These are phyloP conservation scores for Palythoa grandiflora DNA, from an alignment of 92 coral and sea anemone species.

Conservation along the genomic window DNA sequence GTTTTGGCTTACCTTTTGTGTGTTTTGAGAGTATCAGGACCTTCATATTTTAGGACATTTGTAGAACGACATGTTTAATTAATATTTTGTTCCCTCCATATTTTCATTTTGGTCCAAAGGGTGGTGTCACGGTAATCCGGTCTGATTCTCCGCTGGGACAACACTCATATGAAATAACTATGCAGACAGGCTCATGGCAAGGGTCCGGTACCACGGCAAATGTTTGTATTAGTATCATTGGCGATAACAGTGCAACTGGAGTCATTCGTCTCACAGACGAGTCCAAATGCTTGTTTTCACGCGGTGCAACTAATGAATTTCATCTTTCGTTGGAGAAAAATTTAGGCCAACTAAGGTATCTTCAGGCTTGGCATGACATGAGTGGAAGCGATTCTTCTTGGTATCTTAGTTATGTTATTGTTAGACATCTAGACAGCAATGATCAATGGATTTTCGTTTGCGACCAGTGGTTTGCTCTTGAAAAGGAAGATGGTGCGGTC, in stretches of 20 bases:
- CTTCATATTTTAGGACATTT: too few species aligned
- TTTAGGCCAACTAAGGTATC: constrained; percentile 61
- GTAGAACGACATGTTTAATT: too few species aligned
- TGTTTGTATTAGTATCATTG: constrained; percentile 57
- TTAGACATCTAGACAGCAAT: constrained; percentile 53
- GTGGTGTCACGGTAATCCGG: constrained; percentile 51
- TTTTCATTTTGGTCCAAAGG: constrained; percentile 28
- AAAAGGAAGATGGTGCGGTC: constrained; percentile 76
- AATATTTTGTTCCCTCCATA: too few species aligned
- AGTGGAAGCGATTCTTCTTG: constrained; percentile 64
- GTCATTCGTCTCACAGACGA: constrained; percentile 53
- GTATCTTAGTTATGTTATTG: constrained; percentile 64
- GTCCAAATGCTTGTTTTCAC: constrained; percentile 62
- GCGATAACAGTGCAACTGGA: constrained; percentile 58
- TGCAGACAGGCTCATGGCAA: constrained; percentile 67
- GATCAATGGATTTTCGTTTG: constrained; percentile 68
- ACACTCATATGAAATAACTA: constrained; percentile 49
- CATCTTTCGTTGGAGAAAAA: constrained; percentile 52
- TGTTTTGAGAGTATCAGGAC: too few species aligned
- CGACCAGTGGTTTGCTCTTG: constrained; percentile 81
- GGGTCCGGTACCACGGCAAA: constrained; percentile 71
- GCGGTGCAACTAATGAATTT: constrained; percentile 72
- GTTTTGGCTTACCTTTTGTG: too few species aligned
- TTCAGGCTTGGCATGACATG: constrained; percentile 74
- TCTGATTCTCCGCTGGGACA: constrained; percentile 28